These are phyloP conservation scores for Chrosomus eos DNA, from an alignment of 2,797 vertebrate genomes.

Conservation along the genomic window DNA sequence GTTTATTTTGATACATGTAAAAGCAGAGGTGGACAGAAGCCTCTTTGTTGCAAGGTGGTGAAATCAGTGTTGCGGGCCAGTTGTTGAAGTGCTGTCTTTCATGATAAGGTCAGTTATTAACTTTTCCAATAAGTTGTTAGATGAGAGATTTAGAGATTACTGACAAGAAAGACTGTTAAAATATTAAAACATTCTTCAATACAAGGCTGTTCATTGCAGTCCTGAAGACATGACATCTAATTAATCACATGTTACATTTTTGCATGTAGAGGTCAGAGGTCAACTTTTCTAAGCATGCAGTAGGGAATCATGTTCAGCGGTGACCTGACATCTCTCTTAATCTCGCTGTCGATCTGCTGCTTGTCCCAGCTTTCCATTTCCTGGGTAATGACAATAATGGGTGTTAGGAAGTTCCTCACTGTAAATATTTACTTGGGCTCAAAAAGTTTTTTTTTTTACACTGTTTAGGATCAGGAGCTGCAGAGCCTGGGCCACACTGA, in stretches of 20 bases:
- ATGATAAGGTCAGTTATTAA: background rate
- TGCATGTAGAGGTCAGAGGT: conserved; percentile 6
- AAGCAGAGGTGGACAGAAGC: conserved; percentile 29
- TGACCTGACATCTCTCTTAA: conserved; percentile 20
- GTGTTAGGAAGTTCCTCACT: conserved; percentile 30
- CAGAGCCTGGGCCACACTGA: conserved; percentile 19
- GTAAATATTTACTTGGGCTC: conserved; percentile 57
- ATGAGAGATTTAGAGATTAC: background rate
- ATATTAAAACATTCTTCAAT: background rate
- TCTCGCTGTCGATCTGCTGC: conserved; percentile 4
- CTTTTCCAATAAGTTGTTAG: too few species aligned
- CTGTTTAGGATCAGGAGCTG: conserved; percentile 22
- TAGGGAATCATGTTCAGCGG: background rate
- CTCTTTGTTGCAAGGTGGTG: background rate
- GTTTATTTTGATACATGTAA: conserved; percentile 48
- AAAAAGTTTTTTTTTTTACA: conserved; percentile 15
- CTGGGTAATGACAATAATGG: conserved; percentile 50
- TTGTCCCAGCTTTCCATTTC: background rate
- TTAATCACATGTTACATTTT: background rate
- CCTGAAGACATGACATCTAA: background rate
- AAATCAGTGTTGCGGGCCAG: background rate
- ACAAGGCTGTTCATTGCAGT: background rate
- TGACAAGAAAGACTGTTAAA: too few species aligned
- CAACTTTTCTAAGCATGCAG: conserved; percentile 11
- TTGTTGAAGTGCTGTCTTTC: background rate